These are phyloP conservation scores for Sisyra terminalis DNA, from an alignment of 2,888 invertebrate species.

Conservation along the genomic window DNA sequence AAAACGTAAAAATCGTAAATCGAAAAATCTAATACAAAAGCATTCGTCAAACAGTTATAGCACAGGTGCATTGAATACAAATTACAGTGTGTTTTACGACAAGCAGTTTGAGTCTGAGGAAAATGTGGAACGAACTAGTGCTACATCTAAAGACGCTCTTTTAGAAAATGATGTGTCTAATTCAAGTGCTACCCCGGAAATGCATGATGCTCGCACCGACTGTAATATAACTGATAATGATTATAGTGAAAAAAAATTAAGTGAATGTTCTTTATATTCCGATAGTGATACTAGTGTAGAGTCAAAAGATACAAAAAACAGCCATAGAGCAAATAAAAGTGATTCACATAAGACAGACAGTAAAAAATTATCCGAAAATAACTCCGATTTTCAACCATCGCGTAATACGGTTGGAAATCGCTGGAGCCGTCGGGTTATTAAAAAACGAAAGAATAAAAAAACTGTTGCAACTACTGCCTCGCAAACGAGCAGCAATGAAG, in stretches of 20 bases:
- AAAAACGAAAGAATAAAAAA: conserved; percentile 17
- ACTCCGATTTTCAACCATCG: neutral
- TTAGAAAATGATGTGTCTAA: conserved; percentile 43
- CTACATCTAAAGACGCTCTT: conserved; percentile 53
- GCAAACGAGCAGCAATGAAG: conserved; percentile 6
- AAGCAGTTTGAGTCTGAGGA: conserved; percentile 11
- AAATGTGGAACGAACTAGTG: conserved; percentile 45
- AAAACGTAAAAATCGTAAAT: conserved; percentile 7
- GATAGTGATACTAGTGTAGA: conserved; percentile 24
- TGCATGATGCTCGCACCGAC: conserved; percentile 26
- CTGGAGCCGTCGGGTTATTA: neutral
- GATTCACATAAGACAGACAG: neutral
- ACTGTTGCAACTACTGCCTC: conserved; percentile 1
- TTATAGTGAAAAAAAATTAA: conserved; percentile 23
- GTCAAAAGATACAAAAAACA: conserved; percentile 11
- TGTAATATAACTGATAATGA: conserved; percentile 24
- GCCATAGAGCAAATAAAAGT: conserved; percentile 1
- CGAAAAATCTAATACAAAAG: neutral
- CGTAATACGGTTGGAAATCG: conserved; percentile 17
- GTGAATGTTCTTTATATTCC: conserved; percentile 22
- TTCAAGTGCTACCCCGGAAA: conserved; percentile 40
- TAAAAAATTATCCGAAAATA: neutral
- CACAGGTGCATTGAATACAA: conserved; percentile 17
- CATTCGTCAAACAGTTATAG: conserved; percentile 7
- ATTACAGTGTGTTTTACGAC: conserved; percentile 11